Conservation (phyloP, 1,140 invertebrate genomes). For the Metopolophium dirhodum region DNA sequence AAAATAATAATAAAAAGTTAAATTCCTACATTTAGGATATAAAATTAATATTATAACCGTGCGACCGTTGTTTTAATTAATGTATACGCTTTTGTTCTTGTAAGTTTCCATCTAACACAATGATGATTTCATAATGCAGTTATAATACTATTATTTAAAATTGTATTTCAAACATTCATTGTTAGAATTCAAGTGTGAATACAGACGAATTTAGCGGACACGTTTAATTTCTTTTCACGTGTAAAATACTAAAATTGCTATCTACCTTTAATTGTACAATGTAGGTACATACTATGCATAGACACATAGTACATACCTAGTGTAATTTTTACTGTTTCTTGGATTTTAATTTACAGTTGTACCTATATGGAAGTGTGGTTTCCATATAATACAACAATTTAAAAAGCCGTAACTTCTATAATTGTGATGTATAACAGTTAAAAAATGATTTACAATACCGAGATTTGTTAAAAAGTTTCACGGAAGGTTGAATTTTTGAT, state of each 20-base stretch:
- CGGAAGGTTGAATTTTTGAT: neutral
- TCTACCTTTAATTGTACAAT: neutral
- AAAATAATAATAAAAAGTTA: neutral
- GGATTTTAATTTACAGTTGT: neutral
- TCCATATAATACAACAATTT: neutral
- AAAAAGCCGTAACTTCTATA: neutral
- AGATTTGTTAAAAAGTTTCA: neutral
- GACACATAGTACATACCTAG: neutral
- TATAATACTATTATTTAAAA: neutral
- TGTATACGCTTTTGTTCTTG: slow-evolving; percentile 1
- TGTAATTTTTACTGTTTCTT: neutral
- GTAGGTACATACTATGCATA: too few relatives aligned
- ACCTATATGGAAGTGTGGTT: neutral
- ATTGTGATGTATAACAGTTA: neutral
- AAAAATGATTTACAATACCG: neutral
- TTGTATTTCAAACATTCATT: neutral
- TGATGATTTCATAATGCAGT: neutral
- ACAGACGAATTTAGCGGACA: neutral
- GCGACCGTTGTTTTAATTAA: neutral
- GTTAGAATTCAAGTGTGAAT: neutral
- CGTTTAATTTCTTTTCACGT: neutral
- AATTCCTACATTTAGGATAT: too few relatives aligned
- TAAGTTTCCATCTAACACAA: neutral
- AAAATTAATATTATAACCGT: neutral
- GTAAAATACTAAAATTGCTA: neutral